Evolutionary conservation across 2,113 vertebrate species (phyloP).

Genomic region (Scopus umbretta): DNA sequence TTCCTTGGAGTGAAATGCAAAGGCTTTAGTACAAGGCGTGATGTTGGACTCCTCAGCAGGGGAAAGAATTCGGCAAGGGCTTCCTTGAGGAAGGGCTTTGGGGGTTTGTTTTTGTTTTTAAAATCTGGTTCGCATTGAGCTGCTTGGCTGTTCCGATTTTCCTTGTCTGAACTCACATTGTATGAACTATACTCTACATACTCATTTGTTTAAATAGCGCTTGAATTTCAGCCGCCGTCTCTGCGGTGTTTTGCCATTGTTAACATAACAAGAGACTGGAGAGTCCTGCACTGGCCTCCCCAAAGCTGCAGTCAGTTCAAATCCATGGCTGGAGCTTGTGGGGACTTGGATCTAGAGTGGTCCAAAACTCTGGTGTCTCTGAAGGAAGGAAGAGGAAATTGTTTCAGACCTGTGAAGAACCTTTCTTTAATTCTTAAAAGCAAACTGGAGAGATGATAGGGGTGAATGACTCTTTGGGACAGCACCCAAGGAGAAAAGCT

Average conservation of each 20-base stretch:
- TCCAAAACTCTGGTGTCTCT: neutral
- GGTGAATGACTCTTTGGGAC: neutral
- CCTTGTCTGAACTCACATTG: conserved; percentile 34
- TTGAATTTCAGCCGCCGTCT: conserved; percentile 27
- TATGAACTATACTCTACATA: conserved; percentile 44
- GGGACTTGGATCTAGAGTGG: neutral
- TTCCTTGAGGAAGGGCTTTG: conserved; percentile 59
- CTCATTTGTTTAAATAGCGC: conserved; percentile 29
- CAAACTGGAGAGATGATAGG: neutral
- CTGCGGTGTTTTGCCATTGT: conserved; percentile 24
- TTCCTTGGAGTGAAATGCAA: conserved; percentile 37
- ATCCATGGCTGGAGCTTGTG: neutral
- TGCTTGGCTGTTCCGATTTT: conserved; percentile 36
- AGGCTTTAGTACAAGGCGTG: neutral
- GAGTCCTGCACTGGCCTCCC: neutral
- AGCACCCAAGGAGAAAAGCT: neutral
- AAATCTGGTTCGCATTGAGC: conserved; percentile 55
- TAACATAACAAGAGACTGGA: conserved; percentile 13
- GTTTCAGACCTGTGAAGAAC: neutral
- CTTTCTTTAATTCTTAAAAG: neutral
- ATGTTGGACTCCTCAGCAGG: conserved; percentile 44
- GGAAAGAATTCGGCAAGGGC: conserved; percentile 35
- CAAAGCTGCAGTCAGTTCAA: neutral
- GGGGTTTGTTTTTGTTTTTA: conserved; percentile 60
- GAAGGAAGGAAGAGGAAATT: neutral